Base-by-base conservation (phyloP, 2,113 vertebrate species). In the Hyaena hyaena region DNA sequence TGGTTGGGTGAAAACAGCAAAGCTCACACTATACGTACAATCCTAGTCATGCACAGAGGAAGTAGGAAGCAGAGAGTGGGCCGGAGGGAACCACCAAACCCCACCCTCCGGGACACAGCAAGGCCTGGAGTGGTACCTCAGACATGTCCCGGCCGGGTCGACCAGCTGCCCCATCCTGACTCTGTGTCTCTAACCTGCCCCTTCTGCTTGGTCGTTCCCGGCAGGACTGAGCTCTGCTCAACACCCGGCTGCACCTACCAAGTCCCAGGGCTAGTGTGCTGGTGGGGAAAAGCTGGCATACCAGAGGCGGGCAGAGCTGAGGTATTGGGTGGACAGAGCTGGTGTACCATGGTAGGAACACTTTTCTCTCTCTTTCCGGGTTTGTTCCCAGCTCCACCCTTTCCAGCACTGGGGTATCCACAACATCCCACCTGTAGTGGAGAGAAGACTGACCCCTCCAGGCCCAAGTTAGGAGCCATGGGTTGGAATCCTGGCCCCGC, bases 401-500 rank as follows among this genome's bases (percentile, higher is more conserved):
- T 11, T 5, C 50, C 2, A 1, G 10, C 23, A 2, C n/a, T 19
- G 21, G 2, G 21, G 28, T 2, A 16, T 39, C 43, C 85, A 68
- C 80, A 48, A 43, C n/a, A 39, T 7, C 33, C 12, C 0, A 0
- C 91, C 91, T n/a, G 1, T 21, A 21, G 10, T 1, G 11, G 73
- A 55, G 28, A 43, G 76, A 33, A 31, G 31, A 24, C 1, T 0
- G 48, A 5, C 39, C 15, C 73, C 23, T 48, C 28, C 45, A 35
- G 63, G 28, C 33, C 10, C 2, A 3, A 76, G 24, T 7, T 12
- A 0, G 50, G 68, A 19, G 39, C 12, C 28, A 0, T 0, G 31
- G 10, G 12, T 17, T 31, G 31, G 50, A 50, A 9, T 45, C 61
- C 92, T 14, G 26, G 80, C 68, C 31, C 53, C 12, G 0, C 24